Evolutionary conservation across 2,797 vertebrate species (phyloP).

Genomic region (Tamandua tetradactyla): DNA sequence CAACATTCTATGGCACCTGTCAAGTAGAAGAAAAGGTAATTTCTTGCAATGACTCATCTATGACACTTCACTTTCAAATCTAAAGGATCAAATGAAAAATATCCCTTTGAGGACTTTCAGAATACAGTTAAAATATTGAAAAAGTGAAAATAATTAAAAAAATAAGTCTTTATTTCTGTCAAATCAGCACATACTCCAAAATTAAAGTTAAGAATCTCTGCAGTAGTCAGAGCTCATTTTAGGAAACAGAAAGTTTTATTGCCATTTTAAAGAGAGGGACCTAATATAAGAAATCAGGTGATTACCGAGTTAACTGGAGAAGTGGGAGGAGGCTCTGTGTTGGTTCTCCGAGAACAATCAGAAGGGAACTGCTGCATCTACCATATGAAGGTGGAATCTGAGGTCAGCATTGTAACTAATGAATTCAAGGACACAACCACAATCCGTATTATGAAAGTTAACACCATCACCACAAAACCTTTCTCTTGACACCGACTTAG

Average conservation of each 20-base stretch:
- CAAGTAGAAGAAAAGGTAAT: background rate
- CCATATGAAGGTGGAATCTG: background rate
- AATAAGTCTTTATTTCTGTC: conserved; percentile 44
- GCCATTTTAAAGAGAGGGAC: background rate
- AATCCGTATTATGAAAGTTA: background rate
- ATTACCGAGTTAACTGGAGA: background rate
- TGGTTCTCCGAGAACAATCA: background rate
- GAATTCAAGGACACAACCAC: background rate
- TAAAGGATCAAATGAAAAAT: conserved; percentile 31
- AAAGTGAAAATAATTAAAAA: conserved; percentile 34
- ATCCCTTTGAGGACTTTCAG: background rate
- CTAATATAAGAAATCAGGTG: background rate
- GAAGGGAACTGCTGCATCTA: background rate
- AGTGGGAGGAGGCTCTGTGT: background rate
- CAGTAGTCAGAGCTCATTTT: background rate
- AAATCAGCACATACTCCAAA: conserved; percentile 19
- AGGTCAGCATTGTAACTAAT: background rate
- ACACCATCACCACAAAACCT: background rate
- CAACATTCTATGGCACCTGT: conserved; percentile 23
- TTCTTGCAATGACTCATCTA: background rate
- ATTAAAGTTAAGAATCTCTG: background rate
- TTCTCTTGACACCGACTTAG: background rate
- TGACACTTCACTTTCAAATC: conserved; percentile 44
- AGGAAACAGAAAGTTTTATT: background rate
- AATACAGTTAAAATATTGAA: background rate